Base-by-base conservation (phyloP, 2,113 vertebrate genomes). In the Hiodon alosoides region DNA sequence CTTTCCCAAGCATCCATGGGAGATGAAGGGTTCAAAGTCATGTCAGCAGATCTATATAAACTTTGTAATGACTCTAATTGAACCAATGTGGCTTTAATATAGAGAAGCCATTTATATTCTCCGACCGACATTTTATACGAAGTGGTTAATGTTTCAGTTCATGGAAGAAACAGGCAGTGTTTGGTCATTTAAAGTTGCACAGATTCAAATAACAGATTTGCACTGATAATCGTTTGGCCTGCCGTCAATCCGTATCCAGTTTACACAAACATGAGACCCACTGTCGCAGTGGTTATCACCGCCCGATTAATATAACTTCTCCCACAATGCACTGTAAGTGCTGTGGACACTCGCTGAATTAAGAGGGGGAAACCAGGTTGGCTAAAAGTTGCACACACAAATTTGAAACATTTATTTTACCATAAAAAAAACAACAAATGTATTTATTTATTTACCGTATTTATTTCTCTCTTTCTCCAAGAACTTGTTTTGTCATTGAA, bases 31-130 rank as follows among this genome's bases (percentile, higher is more conserved):
- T 53, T 58, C 72, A 53, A 3, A 0, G 46, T 52, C 31, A 6
- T 50, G 72, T 58, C 72, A 57, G 67, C 61, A 52, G 61, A 16
- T 55, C 46, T 47, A 17, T 62, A 53, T 31, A 50, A 73, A 46
- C 61, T 53, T 47, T 16, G 53, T 73, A 62, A 73, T 62, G 5
- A 6, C 50, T 62, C 66, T 66, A 57, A 74, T 57, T 74, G 52
- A 67, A 55, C 31, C 71, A 4, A 9, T 11, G n/a, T 6, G 8
- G 11, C n/a, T 66, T 74, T 52, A 11, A 47, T 65, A 55, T 31
- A 61, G 62, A 66, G 62, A 67, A 65, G 4, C 62, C 64, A 74
- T 67, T 31, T 31, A 31, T 74, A 58, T 67, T 47, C 3, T 48
- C 13, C 17, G 67, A 67, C 66, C 48, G 17, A 66, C 17, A 48